Evolutionary conservation across 2,797 vertebrate species (phyloP).

Genomic region (Denticeps clupeoides): DNA sequence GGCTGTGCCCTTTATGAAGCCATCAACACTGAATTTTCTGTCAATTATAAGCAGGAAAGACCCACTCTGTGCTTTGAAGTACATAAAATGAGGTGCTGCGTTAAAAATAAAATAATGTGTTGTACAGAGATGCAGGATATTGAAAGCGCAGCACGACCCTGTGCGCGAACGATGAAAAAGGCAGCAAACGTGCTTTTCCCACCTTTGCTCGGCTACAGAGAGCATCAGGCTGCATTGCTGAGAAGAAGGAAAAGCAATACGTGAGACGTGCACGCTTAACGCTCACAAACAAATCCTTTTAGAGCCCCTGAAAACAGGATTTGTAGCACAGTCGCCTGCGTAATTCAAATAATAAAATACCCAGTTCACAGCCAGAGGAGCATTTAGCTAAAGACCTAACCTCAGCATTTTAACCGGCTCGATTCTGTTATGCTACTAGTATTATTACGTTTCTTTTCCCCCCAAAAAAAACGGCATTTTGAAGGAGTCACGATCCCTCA

Average conservation of each 20-base stretch:
- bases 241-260: conserved; percentile 1
- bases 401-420: background rate
- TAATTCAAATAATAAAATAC: conserved; percentile 22
- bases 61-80: too few species aligned
- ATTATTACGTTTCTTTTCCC: background rate
- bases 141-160: conserved; percentile 18
- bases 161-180: conserved; percentile 19
- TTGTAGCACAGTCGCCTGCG: conserved; percentile 27
- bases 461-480: background rate
- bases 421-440: background rate
- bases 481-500: too few species aligned
- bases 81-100: too few species aligned
- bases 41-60: too few species aligned
- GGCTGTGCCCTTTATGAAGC: too few species aligned
- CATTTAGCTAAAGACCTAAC: conserved; percentile 14
- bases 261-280: conserved; percentile 14
- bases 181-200: conserved; percentile 6
- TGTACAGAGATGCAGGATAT: conserved; percentile 14
- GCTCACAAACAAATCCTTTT: conserved; percentile 28
- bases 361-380: conserved; percentile 14
- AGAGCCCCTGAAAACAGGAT: conserved; percentile 23
- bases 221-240: background rate
- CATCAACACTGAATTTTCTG: too few species aligned
- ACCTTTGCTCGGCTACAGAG: conserved; percentile 14
- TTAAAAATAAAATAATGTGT: conserved; percentile 17